Base-by-base conservation (phyloP, 2,113 vertebrate genomes). In the Carettochelys insculpta region DNA sequence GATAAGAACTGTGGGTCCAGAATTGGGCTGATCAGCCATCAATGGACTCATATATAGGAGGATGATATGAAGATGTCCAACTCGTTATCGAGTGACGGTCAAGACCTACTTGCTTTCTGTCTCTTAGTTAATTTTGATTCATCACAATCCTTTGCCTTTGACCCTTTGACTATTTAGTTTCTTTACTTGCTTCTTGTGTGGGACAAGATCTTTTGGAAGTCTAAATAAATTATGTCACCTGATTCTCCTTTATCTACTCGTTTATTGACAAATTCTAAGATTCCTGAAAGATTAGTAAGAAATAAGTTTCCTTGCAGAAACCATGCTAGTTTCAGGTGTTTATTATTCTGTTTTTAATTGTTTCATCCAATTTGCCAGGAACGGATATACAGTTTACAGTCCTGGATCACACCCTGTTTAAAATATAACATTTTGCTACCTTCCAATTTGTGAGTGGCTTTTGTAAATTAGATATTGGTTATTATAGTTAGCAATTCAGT, bases 281-380 rank as follows among this genome's bases (percentile, higher is more conserved):
- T 20, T 81, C 71, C 25, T 22, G 71, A 61, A 31, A 88, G 54
- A 56, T 75, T 43, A 80, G 17, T 9, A 88, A 22, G 89, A 86
- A 87, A 43, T 52, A 61, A 83, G 78, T 93, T 56, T 71, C 58
- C 24, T 29, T 58, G 58, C 11, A 76, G 71, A 82, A 90, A 6
- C 34, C 14, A 47, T 50, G 79, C 80, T 11, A 41, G 4, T 83
- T 90, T 85, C 48, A 83, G 48, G 14, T 83, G 78, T 73, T 65
- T 54, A 41, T 83, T 89, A 68, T 81, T 61, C 11, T 56, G 5
- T 53, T 22, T 13, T 58, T 89, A 7, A 8, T 56, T n/a, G 29
- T 61, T 89, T 81, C 81, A 83, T 79, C 17, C 5, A 41, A 2
- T 48, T 41, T 85, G 76, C 47, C 0, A 3, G 52, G 41, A 79